These are phyloP conservation scores for Ormyrus thymus DNA, from an alignment of 2,888 invertebrate species.

Conservation along the genomic window DNA sequence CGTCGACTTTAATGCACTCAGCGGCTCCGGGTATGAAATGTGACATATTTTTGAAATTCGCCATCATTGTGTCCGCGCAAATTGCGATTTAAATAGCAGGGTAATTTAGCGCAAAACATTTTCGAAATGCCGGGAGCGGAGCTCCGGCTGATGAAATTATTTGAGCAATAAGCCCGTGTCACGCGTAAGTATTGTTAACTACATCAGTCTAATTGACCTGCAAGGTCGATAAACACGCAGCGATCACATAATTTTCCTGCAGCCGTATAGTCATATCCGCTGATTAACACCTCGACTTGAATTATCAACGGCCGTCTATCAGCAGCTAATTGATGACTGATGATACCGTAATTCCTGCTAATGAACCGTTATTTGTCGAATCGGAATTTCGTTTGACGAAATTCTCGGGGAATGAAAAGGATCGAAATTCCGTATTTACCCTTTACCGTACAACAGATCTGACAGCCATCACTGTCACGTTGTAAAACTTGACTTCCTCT, in stretches of 20 bases:
- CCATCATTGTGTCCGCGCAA: too few relatives aligned
- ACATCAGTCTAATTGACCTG: conserved; percentile 43
- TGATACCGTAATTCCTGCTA: conserved; percentile 45
- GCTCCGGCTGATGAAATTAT: conserved; percentile 19
- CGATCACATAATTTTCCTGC: conserved; percentile 41
- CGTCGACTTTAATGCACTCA: too few relatives aligned
- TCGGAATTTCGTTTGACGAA: too few relatives aligned
- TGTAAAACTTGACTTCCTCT: too few relatives aligned
- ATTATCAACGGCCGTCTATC: conserved; percentile 58
- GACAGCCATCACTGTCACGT: too few relatives aligned
- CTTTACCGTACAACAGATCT: too few relatives aligned
- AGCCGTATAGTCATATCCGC: conserved; percentile 30
- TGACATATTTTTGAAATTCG: too few relatives aligned
- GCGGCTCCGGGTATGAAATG: too few relatives aligned
- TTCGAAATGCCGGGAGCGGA: background rate
- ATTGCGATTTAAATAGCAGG: background rate
- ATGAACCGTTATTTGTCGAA: conserved; percentile 30
- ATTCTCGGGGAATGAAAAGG: too few relatives aligned
- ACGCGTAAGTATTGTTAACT: conserved; percentile 47
- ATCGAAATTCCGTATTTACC: too few relatives aligned
- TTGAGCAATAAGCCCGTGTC: conserved; percentile 30
- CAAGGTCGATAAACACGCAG: conserved; percentile 36
- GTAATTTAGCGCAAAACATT: background rate
- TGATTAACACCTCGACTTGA: conserved; percentile 60
- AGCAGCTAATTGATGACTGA: conserved; percentile 58